These are phyloP conservation scores for Psephotus haematonotus DNA, from an alignment of 2,113 vertebrate genomes.

Conservation along the genomic window DNA sequence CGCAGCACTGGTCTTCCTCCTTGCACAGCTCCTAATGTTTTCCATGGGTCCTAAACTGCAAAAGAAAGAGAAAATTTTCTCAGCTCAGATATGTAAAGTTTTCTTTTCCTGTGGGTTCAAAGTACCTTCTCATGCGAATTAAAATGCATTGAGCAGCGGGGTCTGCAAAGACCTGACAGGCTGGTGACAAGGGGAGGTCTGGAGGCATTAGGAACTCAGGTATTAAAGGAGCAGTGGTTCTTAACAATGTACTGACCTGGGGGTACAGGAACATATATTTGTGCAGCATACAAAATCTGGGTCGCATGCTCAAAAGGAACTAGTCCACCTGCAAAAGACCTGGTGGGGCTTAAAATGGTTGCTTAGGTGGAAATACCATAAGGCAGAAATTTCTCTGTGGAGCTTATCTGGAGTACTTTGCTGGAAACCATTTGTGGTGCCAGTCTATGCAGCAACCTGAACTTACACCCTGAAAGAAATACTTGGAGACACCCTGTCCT, in stretches of 20 bases:
- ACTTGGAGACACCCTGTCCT: neutral
- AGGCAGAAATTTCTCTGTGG: neutral
- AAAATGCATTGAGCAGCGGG: neutral
- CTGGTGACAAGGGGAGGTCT: accelerated
- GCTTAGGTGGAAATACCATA: neutral
- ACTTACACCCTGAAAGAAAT: neutral
- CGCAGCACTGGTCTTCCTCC: neutral
- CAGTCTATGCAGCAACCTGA: neutral
- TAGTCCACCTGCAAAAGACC: neutral
- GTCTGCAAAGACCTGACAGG: neutral
- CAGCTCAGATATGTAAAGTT: neutral
- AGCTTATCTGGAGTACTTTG: neutral
- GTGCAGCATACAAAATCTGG: neutral
- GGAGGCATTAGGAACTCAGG: neutral
- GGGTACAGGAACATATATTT: neutral
- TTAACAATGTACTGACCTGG: neutral
- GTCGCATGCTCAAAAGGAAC: accelerated
- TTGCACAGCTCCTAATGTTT: neutral
- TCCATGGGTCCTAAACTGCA: neutral
- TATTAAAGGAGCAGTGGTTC: accelerated
- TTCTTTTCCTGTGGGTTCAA: neutral
- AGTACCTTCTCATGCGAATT: neutral
- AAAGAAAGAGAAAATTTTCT: neutral
- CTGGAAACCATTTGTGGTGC: accelerated
- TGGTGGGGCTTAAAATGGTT: accelerated